These are phyloP conservation scores for Eupithecia subfuscata DNA, from an alignment of 2,888 invertebrate species.

Conservation along the genomic window DNA sequence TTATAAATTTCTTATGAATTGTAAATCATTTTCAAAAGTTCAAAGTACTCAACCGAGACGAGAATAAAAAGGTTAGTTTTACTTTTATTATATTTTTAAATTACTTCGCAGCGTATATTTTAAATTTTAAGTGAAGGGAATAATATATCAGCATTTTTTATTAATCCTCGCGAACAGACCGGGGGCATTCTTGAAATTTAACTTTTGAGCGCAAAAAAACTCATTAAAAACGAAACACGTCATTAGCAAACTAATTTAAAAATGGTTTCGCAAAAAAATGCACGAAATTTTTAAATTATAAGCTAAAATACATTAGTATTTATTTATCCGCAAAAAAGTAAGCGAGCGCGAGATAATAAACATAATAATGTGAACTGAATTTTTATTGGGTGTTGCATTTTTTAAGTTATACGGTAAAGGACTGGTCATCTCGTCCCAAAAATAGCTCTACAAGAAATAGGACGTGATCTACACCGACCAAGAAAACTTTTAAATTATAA, in stretches of 20 bases:
- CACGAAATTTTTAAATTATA: constrained; percentile 15
- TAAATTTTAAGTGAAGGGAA: constrained; percentile 48
- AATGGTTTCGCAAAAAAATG: constrained; percentile 27
- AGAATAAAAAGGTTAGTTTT: constrained; percentile 26
- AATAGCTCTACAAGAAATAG: neutral
- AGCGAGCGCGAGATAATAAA: constrained; percentile 12
- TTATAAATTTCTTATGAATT: constrained; percentile 4
- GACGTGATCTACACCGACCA: neutral
- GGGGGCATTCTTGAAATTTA: constrained; percentile 49
- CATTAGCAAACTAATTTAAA: constrained; percentile 26
- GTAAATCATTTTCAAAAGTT: constrained; percentile 4
- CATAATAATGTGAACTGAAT: neutral
- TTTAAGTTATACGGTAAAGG: neutral
- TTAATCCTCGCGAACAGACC: constrained; percentile 41
- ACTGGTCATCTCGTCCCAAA: neutral
- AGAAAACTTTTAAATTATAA: constrained; percentile 9
- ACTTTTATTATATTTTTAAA: constrained; percentile 27
- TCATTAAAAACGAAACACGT: constrained; percentile 23
- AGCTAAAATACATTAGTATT: constrained; percentile 20
- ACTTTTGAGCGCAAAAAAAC: constrained; percentile 36
- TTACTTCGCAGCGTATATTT: constrained; percentile 19
- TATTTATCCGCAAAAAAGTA: constrained; percentile 23
- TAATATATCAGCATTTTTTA: constrained; percentile 53
- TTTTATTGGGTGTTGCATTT: neutral
- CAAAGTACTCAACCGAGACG: constrained; percentile 15